These are phyloP conservation scores for Agriotes lineatus DNA, from an alignment of 2,888 invertebrate species.

Conservation along the genomic window DNA sequence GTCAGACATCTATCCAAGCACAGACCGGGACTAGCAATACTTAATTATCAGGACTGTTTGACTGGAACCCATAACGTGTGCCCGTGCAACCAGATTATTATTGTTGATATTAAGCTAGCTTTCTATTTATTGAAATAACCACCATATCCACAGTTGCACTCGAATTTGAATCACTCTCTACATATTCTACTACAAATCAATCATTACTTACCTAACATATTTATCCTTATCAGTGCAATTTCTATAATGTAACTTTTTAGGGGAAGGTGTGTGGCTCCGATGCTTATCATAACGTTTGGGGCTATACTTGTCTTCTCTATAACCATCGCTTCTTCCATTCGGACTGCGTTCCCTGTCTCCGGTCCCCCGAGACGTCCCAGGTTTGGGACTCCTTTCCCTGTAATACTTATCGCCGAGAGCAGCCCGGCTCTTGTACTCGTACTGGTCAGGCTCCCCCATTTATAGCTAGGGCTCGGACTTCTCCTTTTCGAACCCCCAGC, in stretches of 20 bases:
- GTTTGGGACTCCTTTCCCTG: slow-evolving; percentile 27
- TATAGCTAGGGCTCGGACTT: slow-evolving; percentile 5
- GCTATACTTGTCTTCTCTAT: slow-evolving; percentile 10
- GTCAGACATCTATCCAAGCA: no score
- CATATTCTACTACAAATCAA: no score
- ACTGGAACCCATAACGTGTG: no score
- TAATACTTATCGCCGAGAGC: neutral
- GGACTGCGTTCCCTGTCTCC: neutral
- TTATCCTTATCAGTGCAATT: slow-evolving; percentile 25
- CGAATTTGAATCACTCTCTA: no score
- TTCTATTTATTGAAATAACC: no score
- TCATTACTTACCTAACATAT: slow-evolving; percentile 33
- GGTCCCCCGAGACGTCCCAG: slow-evolving; percentile 11
- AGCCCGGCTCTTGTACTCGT: neutral
- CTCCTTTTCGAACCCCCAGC: neutral
- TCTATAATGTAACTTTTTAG: slow-evolving; percentile 14
- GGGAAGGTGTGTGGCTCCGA: slow-evolving; percentile 30
- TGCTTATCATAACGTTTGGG: slow-evolving; percentile 28
- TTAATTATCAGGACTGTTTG: no score
- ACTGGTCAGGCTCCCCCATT: neutral
- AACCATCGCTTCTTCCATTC: neutral
- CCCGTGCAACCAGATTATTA: no score
- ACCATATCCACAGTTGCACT: no score
- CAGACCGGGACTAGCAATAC: no score
- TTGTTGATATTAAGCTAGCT: no score